Conservation (phyloP, 1,140 invertebrate genomes). For the Drosophila nigromelanica region DNA sequence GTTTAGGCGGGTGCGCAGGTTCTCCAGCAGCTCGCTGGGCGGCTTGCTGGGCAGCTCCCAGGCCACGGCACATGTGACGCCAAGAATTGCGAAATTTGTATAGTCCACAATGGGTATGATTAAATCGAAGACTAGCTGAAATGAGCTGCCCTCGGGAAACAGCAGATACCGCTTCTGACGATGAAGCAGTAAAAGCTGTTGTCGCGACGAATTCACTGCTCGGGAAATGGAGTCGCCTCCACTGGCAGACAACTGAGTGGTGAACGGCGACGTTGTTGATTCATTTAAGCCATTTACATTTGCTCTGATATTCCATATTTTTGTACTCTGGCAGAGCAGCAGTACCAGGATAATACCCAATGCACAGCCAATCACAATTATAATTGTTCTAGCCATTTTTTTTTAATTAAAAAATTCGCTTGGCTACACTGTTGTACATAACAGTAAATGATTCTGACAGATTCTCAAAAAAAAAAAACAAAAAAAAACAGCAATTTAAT, state of each 20-base stretch:
- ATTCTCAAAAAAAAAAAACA: background rate
- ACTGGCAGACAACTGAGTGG: background rate
- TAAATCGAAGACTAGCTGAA: conserved; percentile 86
- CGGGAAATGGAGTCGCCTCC: background rate
- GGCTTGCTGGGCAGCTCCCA: conserved; percentile 89
- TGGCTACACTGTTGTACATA: conserved; percentile 34
- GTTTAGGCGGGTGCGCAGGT: conserved; percentile 72
- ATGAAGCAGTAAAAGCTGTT: conserved; percentile 62
- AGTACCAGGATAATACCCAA: conserved; percentile 37
- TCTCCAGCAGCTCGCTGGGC: conserved; percentile 77
- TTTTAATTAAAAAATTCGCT: conserved; percentile 23
- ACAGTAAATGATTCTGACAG: background rate
- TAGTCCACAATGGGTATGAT: conserved; percentile 82
- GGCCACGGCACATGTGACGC: conserved; percentile 89
- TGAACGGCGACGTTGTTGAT: background rate
- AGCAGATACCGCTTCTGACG: conserved; percentile 87
- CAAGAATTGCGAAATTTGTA: conserved; percentile 86
- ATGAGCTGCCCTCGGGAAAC: conserved; percentile 91
- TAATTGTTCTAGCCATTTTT: conserved; percentile 65
- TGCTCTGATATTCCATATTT: background rate
- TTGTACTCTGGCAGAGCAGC: conserved; percentile 28
- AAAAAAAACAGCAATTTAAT: background rate
- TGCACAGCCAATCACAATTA: conserved; percentile 63
- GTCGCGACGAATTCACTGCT: conserved; percentile 9
- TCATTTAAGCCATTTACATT: conserved; percentile 8